Conservation (phyloP, 1,140 invertebrate genomes). For the Cotesia glomerata region DNA sequence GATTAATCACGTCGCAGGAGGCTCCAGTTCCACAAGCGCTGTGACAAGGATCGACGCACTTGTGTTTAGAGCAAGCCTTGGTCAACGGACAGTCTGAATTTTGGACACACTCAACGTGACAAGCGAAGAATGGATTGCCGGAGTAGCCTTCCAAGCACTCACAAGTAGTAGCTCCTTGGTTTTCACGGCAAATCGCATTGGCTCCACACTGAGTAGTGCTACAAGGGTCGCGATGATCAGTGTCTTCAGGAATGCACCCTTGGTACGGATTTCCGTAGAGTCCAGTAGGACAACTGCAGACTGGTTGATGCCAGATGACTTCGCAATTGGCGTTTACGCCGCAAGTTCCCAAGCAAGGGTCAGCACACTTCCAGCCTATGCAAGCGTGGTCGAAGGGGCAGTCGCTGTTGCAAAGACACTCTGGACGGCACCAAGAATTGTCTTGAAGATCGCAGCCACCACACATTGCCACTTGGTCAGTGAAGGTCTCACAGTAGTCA, state of each 20-base stretch:
- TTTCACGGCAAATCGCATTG: slow-evolving; percentile 75
- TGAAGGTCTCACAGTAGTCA: slow-evolving; percentile 72
- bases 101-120: slow-evolving; percentile 78
- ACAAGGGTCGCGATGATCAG: slow-evolving; percentile 69
- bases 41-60: slow-evolving; percentile 79
- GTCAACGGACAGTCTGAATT: slow-evolving; percentile 76
- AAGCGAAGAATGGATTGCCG: slow-evolving; percentile 77
- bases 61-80: slow-evolving; percentile 78
- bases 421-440: slow-evolving; percentile 75
- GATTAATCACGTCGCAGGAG: slow-evolving; percentile 77
- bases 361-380: slow-evolving; percentile 74
- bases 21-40: slow-evolving; percentile 80
- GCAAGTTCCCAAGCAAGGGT: slow-evolving; percentile 84
- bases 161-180: slow-evolving; percentile 68
- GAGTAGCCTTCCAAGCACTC: slow-evolving; percentile 71
- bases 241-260: slow-evolving; percentile 68
- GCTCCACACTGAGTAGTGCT: slow-evolving; percentile 74
- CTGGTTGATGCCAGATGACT: slow-evolving; percentile 77
- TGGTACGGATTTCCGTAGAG: slow-evolving; percentile 84
- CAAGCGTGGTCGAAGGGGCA: slow-evolving; percentile 81
- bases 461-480: slow-evolving; percentile 78
- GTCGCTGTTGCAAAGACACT: slow-evolving; percentile 79
- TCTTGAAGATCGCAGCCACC: slow-evolving; percentile 75
- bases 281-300: slow-evolving; percentile 76
- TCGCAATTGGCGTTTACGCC: slow-evolving; percentile 79